Conservation (phyloP, 2,797 vertebrate genomes). For the Coreius guichenoti region DNA sequence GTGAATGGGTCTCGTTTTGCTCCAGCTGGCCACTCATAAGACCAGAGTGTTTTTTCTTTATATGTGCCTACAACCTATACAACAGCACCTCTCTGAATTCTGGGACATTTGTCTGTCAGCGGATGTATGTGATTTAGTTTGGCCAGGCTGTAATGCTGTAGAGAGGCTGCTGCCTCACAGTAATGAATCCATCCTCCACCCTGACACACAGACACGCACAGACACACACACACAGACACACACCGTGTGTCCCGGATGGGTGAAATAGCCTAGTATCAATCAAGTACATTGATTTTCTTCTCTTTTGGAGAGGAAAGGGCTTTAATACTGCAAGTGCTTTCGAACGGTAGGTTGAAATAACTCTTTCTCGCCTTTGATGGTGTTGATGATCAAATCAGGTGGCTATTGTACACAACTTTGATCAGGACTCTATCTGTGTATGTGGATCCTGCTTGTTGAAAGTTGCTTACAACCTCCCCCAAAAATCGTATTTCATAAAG, state of each 20-base stretch:
- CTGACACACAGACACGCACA: slow-evolving; percentile 18
- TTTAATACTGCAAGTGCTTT: slow-evolving; percentile 73
- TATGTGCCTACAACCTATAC: slow-evolving; percentile 24
- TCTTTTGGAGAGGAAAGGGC: slow-evolving; percentile 71
- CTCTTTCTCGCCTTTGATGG: slow-evolving; percentile 49
- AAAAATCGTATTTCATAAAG: neutral
- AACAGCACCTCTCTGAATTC: slow-evolving; percentile 17
- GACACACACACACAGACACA: slow-evolving; percentile 14
- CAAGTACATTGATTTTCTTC: slow-evolving; percentile 77
- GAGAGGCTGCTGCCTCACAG: slow-evolving; percentile 32
- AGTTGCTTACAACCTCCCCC: neutral
- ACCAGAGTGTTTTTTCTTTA: neutral
- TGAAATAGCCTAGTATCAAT: slow-evolving; percentile 75
- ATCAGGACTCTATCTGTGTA: neutral
- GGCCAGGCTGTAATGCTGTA: slow-evolving; percentile 33
- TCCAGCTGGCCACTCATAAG: neutral
- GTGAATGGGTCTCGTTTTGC: slow-evolving; percentile 13
- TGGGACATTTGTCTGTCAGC: slow-evolving; percentile 13
- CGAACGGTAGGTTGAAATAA: slow-evolving; percentile 73
- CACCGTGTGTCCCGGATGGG: slow-evolving; percentile 58
- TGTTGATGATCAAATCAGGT: slow-evolving; percentile 50
- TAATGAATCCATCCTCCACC: slow-evolving; percentile 37
- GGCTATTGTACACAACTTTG: neutral
- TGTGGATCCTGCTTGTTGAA: neutral
- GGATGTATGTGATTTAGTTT: slow-evolving; percentile 46